Percentiles rank a stretch among this genome's conserved stretches.
phyloP scores from a whole-genome alignment of 2,113 vertebrate species.

The Otis tarda region DNA sequence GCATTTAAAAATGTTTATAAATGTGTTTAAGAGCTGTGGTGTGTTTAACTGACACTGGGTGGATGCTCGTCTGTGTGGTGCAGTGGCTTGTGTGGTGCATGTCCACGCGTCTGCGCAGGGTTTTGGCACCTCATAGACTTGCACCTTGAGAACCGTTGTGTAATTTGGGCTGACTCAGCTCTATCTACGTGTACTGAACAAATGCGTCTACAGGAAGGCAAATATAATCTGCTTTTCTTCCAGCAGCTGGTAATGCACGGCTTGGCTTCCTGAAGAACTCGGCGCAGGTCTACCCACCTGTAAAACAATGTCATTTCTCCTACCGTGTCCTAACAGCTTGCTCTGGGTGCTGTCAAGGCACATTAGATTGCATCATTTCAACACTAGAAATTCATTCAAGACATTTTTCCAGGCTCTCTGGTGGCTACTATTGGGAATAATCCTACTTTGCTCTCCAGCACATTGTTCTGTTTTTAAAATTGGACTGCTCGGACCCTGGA shows the following conservation, averaged over 20 bases:
- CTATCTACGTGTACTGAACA: accelerated
- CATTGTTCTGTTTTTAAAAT: conserved; percentile 83
- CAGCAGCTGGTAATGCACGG: conserved; percentile 17
- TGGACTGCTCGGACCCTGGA: conserved; percentile 88
- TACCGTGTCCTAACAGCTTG: conserved; percentile 48
- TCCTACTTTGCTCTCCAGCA: conserved; percentile 72
- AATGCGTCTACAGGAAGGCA: accelerated
- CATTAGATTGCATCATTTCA: conserved; percentile 25
- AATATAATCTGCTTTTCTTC: background rate
- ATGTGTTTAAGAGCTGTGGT: background rate
- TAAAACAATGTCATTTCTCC: conserved; percentile 80
- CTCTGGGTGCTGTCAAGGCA: conserved; percentile 59
- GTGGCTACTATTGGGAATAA: conserved; percentile 74
- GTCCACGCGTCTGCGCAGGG: background rate
- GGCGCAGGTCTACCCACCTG: conserved; percentile 16
- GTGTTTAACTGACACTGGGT: accelerated
- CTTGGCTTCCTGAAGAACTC: background rate
- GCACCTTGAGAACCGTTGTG: background rate
- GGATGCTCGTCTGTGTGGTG: accelerated
- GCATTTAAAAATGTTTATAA: background rate
- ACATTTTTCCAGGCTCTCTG: conserved; percentile 53
- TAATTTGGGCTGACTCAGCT: background rate
- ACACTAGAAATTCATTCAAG: conserved; percentile 23
- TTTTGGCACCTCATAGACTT: background rate
- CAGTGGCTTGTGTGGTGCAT: background rate